A percentile compares a stretch with the other conserved stretches of the same genome.
Conservation (phyloP, 2,113 vertebrate species). For the Macrotus californicus region DNA sequence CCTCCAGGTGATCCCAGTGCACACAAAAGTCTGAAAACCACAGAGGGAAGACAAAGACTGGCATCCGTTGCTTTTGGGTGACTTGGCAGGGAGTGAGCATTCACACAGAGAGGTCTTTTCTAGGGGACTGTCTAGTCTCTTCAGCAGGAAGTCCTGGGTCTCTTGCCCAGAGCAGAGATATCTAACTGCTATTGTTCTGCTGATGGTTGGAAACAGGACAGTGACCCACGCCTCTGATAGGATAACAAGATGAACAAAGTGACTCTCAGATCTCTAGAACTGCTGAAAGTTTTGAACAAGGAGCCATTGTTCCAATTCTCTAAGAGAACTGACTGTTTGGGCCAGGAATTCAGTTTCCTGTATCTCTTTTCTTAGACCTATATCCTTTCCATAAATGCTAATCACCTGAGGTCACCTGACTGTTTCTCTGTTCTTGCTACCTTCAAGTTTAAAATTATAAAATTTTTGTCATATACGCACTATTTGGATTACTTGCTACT, state of each 20-base stretch:
- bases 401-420: not conserved
- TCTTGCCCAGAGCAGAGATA: not conserved
- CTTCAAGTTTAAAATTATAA: not conserved
- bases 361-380: not conserved
- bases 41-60: not conserved
- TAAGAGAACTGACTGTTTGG: not conserved
- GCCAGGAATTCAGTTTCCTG: not conserved
- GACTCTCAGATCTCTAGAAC: not conserved
- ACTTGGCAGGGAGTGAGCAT: not conserved
- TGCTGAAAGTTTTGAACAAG: not conserved
- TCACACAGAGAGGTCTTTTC: not conserved
- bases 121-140: not conserved
- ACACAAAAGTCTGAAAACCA: not conserved
- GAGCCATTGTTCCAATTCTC: not conserved
- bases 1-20: not conserved
- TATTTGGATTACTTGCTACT: not conserved
- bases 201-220: not conserved
- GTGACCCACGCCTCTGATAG: not conserved
- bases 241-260: not conserved
- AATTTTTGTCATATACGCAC: not conserved
- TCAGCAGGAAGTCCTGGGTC: not conserved
- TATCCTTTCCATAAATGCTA: not conserved
- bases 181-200: not conserved
- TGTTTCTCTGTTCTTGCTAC: not conserved
- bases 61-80: not conserved